Evolutionary conservation across 2,888 invertebrate genomes (phyloP).

Genomic region (Cybosia mesomella): DNA sequence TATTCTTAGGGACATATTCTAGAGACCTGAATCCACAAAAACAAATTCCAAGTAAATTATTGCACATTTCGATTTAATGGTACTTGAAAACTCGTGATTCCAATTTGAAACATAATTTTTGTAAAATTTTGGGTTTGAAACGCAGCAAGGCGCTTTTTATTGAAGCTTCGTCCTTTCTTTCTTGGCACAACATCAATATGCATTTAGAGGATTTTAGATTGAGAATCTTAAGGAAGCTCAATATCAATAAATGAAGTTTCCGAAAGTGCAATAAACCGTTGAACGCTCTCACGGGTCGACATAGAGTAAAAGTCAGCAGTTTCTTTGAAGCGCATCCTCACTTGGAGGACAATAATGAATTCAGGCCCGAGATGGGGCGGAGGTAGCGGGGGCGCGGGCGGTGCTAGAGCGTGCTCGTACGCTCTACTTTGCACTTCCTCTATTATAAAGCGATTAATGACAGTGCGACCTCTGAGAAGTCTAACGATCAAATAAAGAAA

Average conservation of each 20-base stretch:
- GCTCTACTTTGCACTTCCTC: constrained; percentile 80
- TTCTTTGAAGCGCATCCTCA: constrained; percentile 82
- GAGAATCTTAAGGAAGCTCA: constrained; percentile 49
- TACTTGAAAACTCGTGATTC: not conserved
- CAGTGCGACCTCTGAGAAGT: constrained; percentile 72
- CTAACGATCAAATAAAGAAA: constrained; percentile 73
- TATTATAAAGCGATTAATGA: constrained; percentile 83
- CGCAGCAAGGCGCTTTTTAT: not conserved
- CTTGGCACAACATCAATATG: constrained; percentile 23
- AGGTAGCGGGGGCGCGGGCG: constrained; percentile 38
- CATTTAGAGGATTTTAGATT: constrained; percentile 17
- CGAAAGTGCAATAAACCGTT: constrained; percentile 77
- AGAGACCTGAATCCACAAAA: not conserved
- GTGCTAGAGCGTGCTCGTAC: constrained; percentile 73
- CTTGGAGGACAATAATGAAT: constrained; percentile 82
- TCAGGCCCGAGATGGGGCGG: constrained; percentile 67
- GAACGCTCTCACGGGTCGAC: constrained; percentile 65
- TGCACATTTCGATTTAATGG: not conserved
- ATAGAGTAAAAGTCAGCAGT: constrained; percentile 77
- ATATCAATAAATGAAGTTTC: constrained; percentile 68
- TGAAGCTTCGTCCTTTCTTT: not conserved
- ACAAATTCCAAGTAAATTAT: not conserved
- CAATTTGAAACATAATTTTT: not conserved
- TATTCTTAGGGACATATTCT: not conserved
- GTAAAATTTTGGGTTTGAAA: not conserved